Conservation (phyloP, 2,797 vertebrate genomes). For the Rhincodon typus region DNA sequence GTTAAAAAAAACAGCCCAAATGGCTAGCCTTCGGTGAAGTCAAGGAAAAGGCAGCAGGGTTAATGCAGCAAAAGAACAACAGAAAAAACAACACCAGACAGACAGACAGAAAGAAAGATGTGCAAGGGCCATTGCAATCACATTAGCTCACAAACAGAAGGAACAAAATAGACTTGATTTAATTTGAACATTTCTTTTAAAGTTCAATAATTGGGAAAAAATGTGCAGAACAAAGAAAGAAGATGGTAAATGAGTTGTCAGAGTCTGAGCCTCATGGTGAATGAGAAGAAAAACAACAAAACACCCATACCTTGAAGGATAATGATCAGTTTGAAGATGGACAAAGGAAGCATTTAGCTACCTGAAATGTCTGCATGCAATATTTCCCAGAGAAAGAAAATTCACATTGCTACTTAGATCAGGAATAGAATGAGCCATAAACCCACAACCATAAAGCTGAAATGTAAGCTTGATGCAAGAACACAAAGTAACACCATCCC, state of each 20-base stretch:
- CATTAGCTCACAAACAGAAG: not conserved
- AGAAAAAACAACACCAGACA: not conserved
- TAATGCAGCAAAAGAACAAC: not conserved
- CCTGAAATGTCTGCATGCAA: not conserved
- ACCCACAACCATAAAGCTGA: not conserved
- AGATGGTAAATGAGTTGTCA: too few species aligned
- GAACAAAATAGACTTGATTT: too few species aligned
- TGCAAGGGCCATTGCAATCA: not conserved
- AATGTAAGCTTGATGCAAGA: not conserved
- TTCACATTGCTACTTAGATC: not conserved
- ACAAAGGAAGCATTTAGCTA: not conserved
- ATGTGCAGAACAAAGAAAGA: not conserved
- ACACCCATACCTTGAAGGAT: not conserved
- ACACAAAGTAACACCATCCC: not conserved
- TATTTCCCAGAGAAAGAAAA: not conserved
- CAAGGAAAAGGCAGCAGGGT: not conserved
- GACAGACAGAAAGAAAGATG: not conserved
- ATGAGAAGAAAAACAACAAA: not conserved
- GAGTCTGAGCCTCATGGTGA: too few species aligned
- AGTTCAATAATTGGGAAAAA: not conserved
- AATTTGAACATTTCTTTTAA: too few species aligned
- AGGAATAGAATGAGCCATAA: not conserved
- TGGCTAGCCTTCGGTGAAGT: not conserved
- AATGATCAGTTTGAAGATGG: not conserved
- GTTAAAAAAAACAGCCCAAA: not conserved